Evolutionary conservation across 1,140 invertebrate species (phyloP).

Genomic region (Heliothis subflexa): DNA sequence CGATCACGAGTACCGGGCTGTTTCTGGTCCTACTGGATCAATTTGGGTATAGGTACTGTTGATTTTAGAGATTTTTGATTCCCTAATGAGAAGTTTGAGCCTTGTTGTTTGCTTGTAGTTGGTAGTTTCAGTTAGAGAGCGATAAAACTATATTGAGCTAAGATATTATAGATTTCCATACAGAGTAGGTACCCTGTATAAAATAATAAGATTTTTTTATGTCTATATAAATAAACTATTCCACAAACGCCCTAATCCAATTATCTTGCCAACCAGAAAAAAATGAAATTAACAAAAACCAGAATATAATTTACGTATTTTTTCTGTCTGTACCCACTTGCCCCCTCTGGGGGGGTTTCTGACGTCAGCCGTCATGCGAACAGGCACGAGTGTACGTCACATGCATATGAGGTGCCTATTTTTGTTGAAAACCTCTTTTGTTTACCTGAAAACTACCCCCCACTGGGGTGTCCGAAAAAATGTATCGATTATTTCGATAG

Average conservation of each 20-base stretch:
- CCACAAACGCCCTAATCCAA: not conserved
- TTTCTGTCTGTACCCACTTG: slow-evolving; percentile 6
- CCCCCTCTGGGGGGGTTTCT: slow-evolving; percentile 32
- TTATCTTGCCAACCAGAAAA: not conserved
- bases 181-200: too few species aligned
- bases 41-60: not conserved
- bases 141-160: too few species aligned
- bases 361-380: slow-evolving; percentile 50
- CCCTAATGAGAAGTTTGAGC: not conserved
- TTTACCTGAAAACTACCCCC: slow-evolving; percentile 15
- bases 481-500: not conserved
- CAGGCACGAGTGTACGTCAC: slow-evolving; percentile 44
- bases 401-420: slow-evolving; percentile 33
- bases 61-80: not conserved
- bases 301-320: slow-evolving; percentile 51
- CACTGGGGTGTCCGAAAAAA: not conserved
- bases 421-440: slow-evolving; percentile 22
- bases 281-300: not conserved
- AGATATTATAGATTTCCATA: too few species aligned
- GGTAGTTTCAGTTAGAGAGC: too few species aligned
- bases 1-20: not conserved
- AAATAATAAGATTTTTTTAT: too few species aligned
- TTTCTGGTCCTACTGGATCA: not conserved
- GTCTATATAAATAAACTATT: not conserved
- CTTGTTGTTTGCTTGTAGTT: too few species aligned